These are phyloP conservation scores for Caenorhabditis parvicauda DNA, from an alignment of 2,888 invertebrate genomes.

Conservation along the genomic window DNA sequence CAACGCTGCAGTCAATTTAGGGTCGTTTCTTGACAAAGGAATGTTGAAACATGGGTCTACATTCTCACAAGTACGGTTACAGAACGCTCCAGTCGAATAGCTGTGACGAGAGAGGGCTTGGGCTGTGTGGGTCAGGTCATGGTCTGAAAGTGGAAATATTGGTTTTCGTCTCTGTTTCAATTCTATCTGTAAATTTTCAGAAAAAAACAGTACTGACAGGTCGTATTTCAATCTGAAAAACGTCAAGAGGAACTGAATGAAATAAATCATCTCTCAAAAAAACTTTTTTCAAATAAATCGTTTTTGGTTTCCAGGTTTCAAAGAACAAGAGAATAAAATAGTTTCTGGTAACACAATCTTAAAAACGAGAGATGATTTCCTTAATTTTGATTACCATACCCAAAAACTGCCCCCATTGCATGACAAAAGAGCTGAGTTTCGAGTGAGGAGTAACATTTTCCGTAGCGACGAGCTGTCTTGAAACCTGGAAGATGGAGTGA, in stretches of 20 bases:
- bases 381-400: constrained; percentile 17
- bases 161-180: no score
- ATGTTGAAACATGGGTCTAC: constrained; percentile 97
- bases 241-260: no score
- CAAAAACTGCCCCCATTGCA: constrained; percentile 99
- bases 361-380: no score
- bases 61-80: constrained; percentile 76
- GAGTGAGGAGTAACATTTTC: constrained; percentile 73
- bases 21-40: constrained; percentile 84
- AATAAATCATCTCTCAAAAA: no score
- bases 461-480: constrained; percentile 81
- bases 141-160: constrained; percentile 70
- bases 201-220: no score
- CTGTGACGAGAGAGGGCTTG: constrained; percentile 73
- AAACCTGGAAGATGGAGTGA: constrained; percentile 71
- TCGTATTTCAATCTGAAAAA: no score
- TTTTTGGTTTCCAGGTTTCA: no score
- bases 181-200: no score
- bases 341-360: no score
- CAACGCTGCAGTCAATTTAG: constrained; percentile 69
- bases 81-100: constrained; percentile 57
- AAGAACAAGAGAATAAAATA: no score
- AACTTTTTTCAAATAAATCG: no score
- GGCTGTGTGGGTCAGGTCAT: constrained; percentile 90
- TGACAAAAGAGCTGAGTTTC: constrained; percentile 87